These are phyloP conservation scores for Entosphenus tridentatus DNA, from an alignment of 2,113 vertebrate genomes.

Conservation along the genomic window DNA sequence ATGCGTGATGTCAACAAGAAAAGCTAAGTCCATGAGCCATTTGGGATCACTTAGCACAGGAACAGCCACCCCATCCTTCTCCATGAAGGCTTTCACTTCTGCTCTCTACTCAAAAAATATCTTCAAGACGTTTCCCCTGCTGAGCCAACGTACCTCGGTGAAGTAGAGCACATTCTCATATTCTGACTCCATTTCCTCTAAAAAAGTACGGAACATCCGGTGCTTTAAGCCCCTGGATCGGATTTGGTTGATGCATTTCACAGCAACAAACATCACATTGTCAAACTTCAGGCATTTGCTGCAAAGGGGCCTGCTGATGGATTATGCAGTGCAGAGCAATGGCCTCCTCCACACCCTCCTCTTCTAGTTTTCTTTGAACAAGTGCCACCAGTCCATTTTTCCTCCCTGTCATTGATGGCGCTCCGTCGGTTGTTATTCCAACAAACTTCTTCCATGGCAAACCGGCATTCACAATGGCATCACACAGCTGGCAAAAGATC, in stretches of 20 bases:
- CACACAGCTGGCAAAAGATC: no score
- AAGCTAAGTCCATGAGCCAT: slow-evolving; percentile 13
- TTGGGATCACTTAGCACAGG: slow-evolving; percentile 8
- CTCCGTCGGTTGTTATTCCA: slow-evolving; percentile 5
- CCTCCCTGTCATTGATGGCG: slow-evolving; percentile 12
- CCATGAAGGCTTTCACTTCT: slow-evolving; percentile 11
- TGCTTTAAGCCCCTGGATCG: no score
- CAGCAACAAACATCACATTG: not conserved
- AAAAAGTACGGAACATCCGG: no score
- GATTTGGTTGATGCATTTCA: not conserved
- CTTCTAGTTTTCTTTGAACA: slow-evolving; percentile 9
- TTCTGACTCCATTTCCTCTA: not conserved
- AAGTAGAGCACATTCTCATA: slow-evolving; percentile 13
- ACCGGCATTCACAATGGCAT: no score
- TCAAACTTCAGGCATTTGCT: slow-evolving; percentile 12
- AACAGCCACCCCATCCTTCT: slow-evolving; percentile 7
- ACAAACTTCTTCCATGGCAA: slow-evolving; percentile 3
- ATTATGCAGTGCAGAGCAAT: slow-evolving; percentile 9
- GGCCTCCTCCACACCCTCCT: not conserved
- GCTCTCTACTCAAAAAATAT: slow-evolving; percentile 10
- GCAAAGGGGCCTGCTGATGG: slow-evolving; percentile 13
- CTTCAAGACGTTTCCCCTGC: slow-evolving; percentile 10
- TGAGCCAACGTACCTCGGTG: slow-evolving; percentile 10
- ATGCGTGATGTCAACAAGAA: slow-evolving; percentile 12
- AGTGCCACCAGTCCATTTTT: slow-evolving; percentile 13